phyloP scores from a whole-genome alignment of 2,113 vertebrate genomes.

The Caranx ignobilis region DNA sequence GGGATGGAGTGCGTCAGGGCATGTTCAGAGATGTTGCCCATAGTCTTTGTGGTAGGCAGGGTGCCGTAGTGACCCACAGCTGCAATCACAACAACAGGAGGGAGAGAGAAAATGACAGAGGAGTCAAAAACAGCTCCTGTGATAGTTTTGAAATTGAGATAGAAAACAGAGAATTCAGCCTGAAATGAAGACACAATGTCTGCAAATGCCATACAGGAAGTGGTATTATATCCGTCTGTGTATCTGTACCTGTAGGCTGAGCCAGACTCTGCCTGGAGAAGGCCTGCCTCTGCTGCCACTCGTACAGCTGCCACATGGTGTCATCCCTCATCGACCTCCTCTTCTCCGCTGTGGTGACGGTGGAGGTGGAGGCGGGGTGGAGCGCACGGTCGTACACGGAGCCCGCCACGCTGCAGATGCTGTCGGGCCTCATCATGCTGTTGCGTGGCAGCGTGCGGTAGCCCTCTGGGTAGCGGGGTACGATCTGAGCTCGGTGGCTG shows the following conservation, averaged over 20 bases:
- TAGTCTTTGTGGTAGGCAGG: conserved; percentile 89
- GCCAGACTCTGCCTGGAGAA: conserved; percentile 86
- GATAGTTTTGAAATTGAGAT: not conserved
- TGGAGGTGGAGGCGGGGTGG: conserved; percentile 48
- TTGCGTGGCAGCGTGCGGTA: conserved; percentile 94
- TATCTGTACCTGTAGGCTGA: conserved; percentile 74
- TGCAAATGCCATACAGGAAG: not conserved
- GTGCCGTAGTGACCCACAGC: conserved; percentile 85
- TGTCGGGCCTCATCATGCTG: conserved; percentile 89
- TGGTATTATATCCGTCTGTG: not conserved
- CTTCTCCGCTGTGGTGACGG: conserved; percentile 79
- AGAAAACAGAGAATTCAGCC: too few species aligned
- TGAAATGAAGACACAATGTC: too few species aligned
- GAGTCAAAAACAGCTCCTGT: not conserved
- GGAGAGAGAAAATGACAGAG: not conserved
- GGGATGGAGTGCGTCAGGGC: conserved; percentile 86
- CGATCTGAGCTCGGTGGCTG: conserved; percentile 88
- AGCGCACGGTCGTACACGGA: conserved; percentile 80
- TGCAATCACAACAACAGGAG: conserved; percentile 23
- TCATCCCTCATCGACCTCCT: conserved; percentile 90
- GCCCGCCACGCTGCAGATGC: conserved; percentile 84
- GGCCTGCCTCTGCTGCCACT: conserved; percentile 97
- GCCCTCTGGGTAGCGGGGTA: conserved; percentile 91
- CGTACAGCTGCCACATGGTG: conserved; percentile 97
- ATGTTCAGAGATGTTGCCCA: conserved; percentile 89